Evolutionary conservation across 2,797 vertebrate species (phyloP), one percentile per base, ranked within the genome.

Genomic region (Erpetoichthys calabaricus): DNA sequence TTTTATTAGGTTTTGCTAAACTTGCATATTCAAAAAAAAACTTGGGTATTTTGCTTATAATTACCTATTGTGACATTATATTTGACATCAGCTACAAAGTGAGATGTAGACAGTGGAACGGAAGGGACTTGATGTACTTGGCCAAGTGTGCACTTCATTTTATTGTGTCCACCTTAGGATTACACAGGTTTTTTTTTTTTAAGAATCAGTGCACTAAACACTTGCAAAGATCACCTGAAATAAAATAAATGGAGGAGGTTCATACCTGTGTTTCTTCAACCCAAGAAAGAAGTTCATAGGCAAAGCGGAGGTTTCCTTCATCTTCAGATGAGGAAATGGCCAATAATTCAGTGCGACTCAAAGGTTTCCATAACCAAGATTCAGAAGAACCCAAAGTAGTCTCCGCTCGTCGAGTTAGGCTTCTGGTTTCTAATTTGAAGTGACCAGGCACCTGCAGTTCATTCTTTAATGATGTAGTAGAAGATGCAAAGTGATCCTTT

Each of bases 251-350:
- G 5, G 3, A 49, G 47, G 9, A 25, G 5, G 7, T 8, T 25
- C 79, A n/a, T 59, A 96, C 94, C 88, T 98, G 96, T 5, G 91
- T 92, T 73, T 97, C 92, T 74, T 98, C 95, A 71, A 98, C 96
- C 95, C 94, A 99, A 60, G 95, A 90, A 4, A 99, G 89, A 65
- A 99, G 83, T 72, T 98, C 95, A 3, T 98, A 98, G 65, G 98
- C 91, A 45, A 97, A 99, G 69, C 94, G 86, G 59, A 99, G 86
- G 71, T 80, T 96, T 57, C 94, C 94, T 63, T 99, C 94, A 1
- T 98, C 95, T 71, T 98, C 94, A 0, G 94, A 96, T 5, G 92
- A 96, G 0, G 94, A 97, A 78, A 94, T 80, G 72, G 91, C 86
- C 68, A 98, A 89, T 69, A 97, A 84, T 72, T 97, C 92, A 0